phyloP scores from a whole-genome alignment of 2,888 invertebrate genomes.

The Cactoblastis cactorum region DNA sequence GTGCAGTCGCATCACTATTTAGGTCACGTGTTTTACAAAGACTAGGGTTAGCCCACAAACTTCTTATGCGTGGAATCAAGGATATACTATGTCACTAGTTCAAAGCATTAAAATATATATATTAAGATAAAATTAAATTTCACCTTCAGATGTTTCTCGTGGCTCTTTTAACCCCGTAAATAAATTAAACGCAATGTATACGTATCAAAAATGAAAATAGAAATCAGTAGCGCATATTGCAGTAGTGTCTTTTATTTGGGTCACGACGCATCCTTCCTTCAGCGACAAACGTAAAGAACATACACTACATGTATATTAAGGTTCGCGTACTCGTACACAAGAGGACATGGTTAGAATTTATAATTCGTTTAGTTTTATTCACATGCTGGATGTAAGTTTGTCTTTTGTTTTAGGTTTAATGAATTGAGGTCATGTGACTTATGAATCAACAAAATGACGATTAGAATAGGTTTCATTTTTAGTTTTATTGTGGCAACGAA shows the following conservation, averaged over 20 bases:
- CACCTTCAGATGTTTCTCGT: no score
- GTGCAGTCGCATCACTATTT: slow-evolving; percentile 11
- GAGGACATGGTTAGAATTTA: neutral
- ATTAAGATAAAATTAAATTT: no score
- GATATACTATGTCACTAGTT: no score
- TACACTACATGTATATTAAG: neutral
- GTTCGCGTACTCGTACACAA: neutral
- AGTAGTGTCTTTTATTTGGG: slow-evolving; percentile 10
- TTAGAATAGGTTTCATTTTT: no score
- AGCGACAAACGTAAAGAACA: neutral
- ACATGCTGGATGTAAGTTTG: neutral
- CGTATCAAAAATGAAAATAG: neutral
- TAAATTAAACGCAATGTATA: no score
- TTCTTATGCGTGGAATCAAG: no score
- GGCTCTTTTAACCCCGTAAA: no score
- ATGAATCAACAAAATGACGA: no score
- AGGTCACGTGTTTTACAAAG: slow-evolving; percentile 1
- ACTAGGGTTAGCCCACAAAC: no score
- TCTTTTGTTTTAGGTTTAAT: neutral
- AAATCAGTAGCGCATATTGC: slow-evolving; percentile 4
- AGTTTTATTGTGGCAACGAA: no score
- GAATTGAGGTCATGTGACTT: neutral
- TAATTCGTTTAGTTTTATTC: neutral
- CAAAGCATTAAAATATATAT: no score
- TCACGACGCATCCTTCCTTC: slow-evolving; percentile 13